phyloP scores from a whole-genome alignment of 2,113 vertebrate species.

The Piprites chloris region DNA sequence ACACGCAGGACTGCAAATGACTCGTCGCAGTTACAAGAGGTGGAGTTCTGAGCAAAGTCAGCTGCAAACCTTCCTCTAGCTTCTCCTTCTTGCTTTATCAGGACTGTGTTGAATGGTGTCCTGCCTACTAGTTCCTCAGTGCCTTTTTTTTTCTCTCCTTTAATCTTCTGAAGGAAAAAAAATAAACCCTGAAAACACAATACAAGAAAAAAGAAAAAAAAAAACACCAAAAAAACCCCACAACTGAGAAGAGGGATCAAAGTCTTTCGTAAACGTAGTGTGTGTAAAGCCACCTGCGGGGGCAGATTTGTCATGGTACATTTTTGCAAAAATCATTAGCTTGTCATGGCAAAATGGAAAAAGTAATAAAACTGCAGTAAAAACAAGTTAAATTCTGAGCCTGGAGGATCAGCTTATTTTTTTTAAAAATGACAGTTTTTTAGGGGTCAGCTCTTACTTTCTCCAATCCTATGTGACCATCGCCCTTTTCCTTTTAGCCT shows the following conservation, averaged over 20 bases:
- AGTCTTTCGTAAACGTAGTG: neutral
- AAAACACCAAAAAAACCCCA: too few species aligned
- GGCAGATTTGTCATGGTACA: conserved; percentile 24
- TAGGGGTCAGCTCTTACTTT: conserved; percentile 13
- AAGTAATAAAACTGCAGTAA: conserved; percentile 52
- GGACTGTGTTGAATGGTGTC: neutral
- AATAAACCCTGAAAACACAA: neutral
- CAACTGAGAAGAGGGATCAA: neutral
- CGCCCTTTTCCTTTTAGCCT: conserved; percentile 21
- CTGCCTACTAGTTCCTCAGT: neutral
- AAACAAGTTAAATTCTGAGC: conserved; percentile 37
- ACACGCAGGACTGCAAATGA: neutral
- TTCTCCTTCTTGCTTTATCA: neutral
- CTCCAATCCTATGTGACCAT: neutral
- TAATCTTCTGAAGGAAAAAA: neutral
- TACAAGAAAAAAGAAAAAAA: neutral
- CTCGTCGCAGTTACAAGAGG: neutral
- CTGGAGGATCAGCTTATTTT: neutral
- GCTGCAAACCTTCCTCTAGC: neutral
- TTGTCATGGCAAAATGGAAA: conserved; percentile 30
- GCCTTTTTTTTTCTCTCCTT: neutral
- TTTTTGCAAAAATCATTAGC: conserved; percentile 53
- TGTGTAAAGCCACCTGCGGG: conserved; percentile 19
- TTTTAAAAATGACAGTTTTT: neutral
- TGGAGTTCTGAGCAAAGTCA: neutral